phyloP scores from a whole-genome alignment of 2,797 vertebrate genomes.

The Thripadectes ignobilis region DNA sequence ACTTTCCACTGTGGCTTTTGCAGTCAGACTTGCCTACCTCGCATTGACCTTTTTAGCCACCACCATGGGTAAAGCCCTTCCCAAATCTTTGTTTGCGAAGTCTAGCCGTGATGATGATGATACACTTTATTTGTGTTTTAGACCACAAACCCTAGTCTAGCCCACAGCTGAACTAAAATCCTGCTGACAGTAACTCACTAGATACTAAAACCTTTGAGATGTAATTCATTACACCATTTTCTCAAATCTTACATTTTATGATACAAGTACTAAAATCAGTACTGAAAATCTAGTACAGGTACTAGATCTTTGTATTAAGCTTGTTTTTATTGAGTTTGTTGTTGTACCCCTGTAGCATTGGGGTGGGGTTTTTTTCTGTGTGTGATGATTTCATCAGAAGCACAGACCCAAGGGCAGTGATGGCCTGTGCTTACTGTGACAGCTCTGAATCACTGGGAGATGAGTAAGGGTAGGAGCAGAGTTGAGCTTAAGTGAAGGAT shows the following conservation, averaged over 20 bases:
- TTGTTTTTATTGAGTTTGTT: not conserved
- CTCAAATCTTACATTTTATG: not conserved
- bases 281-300: not conserved
- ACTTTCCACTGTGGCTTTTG: no score
- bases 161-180: not conserved
- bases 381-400: not conserved
- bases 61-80: no score
- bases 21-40: no score
- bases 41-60: no score
- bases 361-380: not conserved
- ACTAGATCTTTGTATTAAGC: not conserved
- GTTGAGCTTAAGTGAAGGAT: not conserved
- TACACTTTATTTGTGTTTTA: not conserved
- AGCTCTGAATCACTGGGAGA: not conserved
- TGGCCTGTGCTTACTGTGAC: not conserved
- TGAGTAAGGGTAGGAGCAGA: not conserved
- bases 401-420: not conserved
- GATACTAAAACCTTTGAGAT: not conserved
- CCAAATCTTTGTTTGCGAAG: no score
- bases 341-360: not conserved
- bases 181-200: not conserved
- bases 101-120: no score
- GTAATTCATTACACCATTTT: not conserved
- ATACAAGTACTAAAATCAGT: not conserved
- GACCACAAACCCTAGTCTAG: not conserved